Evolutionary conservation across 92 coral and sea anemone genomes (phyloP).

Genomic region (Porites evermanni): DNA sequence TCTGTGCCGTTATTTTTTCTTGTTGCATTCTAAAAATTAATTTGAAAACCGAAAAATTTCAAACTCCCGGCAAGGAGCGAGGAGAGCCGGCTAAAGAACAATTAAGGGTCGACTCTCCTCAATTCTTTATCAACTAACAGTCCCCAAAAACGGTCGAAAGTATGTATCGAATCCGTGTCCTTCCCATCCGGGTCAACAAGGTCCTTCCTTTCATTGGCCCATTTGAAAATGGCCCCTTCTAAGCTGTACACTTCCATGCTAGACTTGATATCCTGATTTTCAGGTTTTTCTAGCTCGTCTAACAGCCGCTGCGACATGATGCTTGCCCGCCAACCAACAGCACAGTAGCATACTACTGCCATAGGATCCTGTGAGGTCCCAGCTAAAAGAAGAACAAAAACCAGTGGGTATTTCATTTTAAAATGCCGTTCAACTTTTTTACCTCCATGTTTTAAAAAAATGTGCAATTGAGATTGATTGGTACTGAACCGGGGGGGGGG

Average conservation of each 20-base stretch:
- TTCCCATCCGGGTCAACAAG: slow-evolving; percentile 59
- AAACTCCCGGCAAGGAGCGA: too few relatives aligned
- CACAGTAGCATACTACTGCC: slow-evolving; percentile 80
- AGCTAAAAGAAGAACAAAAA: neutral
- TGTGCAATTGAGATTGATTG: too few relatives aligned
- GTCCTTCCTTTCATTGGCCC: slow-evolving; percentile 87
- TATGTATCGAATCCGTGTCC: slow-evolving; percentile 43
- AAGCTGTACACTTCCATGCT: slow-evolving; percentile 64
- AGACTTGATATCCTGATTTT: slow-evolving; percentile 48
- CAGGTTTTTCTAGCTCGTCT: slow-evolving; percentile 73
- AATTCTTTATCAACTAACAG: slow-evolving; percentile 37
- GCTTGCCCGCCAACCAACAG: slow-evolving; percentile 87
- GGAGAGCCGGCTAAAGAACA: neutral
- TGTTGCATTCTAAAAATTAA: too few relatives aligned
- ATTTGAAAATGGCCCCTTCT: slow-evolving; percentile 90
- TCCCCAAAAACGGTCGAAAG: slow-evolving; percentile 24
- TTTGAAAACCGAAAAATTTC: too few relatives aligned
- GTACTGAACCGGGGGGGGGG: too few relatives aligned
- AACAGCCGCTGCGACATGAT: slow-evolving; percentile 76
- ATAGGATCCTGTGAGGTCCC: slow-evolving; percentile 55
- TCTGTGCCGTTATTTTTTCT: too few relatives aligned
- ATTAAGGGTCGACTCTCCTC: slow-evolving; percentile 4
- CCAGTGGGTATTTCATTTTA: too few relatives aligned
- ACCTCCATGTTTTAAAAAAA: too few relatives aligned
- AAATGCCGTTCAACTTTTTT: neutral